Evolutionary conservation across 2,113 vertebrate genomes (phyloP).

Genomic region (Ariopsis seemanni): DNA sequence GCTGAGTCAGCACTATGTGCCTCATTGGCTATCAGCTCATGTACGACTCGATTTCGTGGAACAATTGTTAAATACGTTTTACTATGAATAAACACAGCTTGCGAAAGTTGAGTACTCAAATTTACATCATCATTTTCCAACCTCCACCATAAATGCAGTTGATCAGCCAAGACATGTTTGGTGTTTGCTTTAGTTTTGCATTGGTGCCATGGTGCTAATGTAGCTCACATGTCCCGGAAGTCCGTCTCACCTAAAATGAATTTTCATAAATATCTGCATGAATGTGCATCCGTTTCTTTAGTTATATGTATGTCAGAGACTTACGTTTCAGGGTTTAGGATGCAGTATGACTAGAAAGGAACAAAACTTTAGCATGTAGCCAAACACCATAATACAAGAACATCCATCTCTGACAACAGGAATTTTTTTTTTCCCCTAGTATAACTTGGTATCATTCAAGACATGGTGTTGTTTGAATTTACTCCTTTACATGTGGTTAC

Average conservation of each 20-base stretch:
- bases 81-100: background rate
- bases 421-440: background rate
- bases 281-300: background rate
- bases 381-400: background rate
- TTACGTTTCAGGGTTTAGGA: no score
- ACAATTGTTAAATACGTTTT: no score
- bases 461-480: background rate
- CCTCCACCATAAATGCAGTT: background rate
- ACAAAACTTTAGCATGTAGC: background rate
- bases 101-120: background rate
- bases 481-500: background rate
- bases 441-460: background rate
- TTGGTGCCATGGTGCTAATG: background rate
- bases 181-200: background rate
- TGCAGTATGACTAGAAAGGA: background rate
- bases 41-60: no score
- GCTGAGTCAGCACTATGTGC: no score
- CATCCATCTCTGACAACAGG: background rate
- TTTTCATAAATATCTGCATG: background rate
- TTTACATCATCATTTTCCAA: background rate
- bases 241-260: background rate
- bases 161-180: background rate
- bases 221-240: background rate
- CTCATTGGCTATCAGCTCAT: no score
- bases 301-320: background rate